Conservation (phyloP, 2,797 vertebrate species). For the Gorsachius magnificus region DNA sequence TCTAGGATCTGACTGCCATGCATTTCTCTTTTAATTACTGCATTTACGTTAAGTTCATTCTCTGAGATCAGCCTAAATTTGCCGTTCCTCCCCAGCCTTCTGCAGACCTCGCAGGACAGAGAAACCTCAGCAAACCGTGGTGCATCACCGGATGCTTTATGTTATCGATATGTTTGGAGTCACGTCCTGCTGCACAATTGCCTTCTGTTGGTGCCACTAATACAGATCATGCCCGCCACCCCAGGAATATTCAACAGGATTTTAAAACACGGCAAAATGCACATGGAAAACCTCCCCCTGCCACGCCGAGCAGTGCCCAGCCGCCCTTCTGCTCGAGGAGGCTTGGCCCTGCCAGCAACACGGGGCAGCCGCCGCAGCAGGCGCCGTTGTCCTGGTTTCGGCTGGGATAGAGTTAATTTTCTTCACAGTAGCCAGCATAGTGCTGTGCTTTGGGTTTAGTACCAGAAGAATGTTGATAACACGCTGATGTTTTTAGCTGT, state of each 20-base stretch:
- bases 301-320: not conserved
- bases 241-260: too few species aligned
- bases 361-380: not conserved
- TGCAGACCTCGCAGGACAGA: not conserved
- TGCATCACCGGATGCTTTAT: too few species aligned
- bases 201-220: too few species aligned
- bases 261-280: not conserved
- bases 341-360: not conserved
- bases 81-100: not conserved
- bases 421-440: too few species aligned
- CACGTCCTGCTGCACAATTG: too few species aligned
- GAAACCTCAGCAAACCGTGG: not conserved
- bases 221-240: not conserved
- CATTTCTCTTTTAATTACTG: not conserved
- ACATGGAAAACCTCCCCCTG: too few species aligned
- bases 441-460: too few species aligned
- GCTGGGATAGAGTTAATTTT: too few species aligned
- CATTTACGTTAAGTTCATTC: not conserved
- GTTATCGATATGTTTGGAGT: too few species aligned
- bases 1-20: not conserved
- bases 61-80: not conserved
- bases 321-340: not conserved
- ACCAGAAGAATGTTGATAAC: too few species aligned
- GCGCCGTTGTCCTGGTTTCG: too few species aligned
- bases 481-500: too few species aligned